A percentile compares a stretch with the other conserved stretches of the same genome.
phyloP scores from a whole-genome alignment of 2,113 vertebrate genomes.

The Macquaria australasica region DNA sequence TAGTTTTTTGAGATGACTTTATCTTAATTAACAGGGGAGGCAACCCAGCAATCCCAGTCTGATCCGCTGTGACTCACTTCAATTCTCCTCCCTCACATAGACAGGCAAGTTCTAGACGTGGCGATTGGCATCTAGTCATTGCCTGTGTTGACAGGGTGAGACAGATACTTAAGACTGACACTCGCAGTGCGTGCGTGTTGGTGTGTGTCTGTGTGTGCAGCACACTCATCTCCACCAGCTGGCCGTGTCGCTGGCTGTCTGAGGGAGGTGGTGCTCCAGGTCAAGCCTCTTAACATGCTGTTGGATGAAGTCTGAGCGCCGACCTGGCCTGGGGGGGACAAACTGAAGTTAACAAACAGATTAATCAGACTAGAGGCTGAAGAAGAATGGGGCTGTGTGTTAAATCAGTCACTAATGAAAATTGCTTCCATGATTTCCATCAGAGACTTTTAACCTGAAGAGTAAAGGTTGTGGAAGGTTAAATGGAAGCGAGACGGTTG shows the following conservation, averaged over 20 bases:
- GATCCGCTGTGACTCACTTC: constrained; percentile 70
- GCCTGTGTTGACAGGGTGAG: constrained; percentile 56
- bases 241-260: constrained; percentile 45
- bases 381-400: constrained; percentile 34
- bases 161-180: constrained; percentile 67
- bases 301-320: constrained; percentile 63
- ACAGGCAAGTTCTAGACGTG: constrained; percentile 45
- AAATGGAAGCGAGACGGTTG: neutral
- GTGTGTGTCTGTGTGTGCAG: constrained; percentile 2
- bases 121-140: constrained; percentile 55
- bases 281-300: constrained; percentile 78
- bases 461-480: neutral
- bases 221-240: constrained; percentile 66
- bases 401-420: neutral
- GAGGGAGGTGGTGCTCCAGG: constrained; percentile 43
- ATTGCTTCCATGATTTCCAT: neutral
- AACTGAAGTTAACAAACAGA: constrained; percentile 58
- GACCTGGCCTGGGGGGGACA: constrained; percentile 27
- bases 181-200: constrained; percentile 25
- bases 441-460: neutral
- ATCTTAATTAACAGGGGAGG: constrained; percentile 59
- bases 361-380: constrained; percentile 42
- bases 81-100: constrained; percentile 53
- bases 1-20: constrained; percentile 44
- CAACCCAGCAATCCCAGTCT: constrained; percentile 56